Evolutionary conservation across 1,140 invertebrate species (phyloP).

Genomic region (Lepidurus apus): DNA sequence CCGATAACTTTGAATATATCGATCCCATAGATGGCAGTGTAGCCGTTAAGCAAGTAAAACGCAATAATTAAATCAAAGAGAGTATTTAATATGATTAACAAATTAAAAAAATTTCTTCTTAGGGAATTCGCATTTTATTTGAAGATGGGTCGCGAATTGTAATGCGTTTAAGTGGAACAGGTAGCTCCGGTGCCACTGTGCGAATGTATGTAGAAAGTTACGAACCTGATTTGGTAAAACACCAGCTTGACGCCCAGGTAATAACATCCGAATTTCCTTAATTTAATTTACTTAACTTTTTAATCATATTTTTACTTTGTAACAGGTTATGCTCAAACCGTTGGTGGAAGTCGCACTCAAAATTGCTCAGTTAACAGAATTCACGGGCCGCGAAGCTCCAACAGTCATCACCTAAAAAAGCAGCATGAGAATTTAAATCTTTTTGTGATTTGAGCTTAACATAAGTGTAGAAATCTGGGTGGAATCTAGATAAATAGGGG

Average conservation of each 20-base stretch:
- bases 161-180: slow-evolving; percentile 91
- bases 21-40: slow-evolving; percentile 90
- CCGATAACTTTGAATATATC: slow-evolving; percentile 88
- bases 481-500: too few relatives aligned
- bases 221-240: slow-evolving; percentile 59
- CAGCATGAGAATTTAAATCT: background rate
- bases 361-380: slow-evolving; percentile 73
- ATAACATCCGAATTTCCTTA: slow-evolving; percentile 21
- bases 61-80: slow-evolving; percentile 23
- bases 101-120: slow-evolving; percentile 43
- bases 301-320: slow-evolving; percentile 28
- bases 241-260: slow-evolving; percentile 67
- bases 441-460: background rate
- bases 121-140: slow-evolving; percentile 91
- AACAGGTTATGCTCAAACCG: slow-evolving; percentile 69
- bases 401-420: slow-evolving; percentile 92
- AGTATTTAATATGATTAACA: slow-evolving; percentile 32
- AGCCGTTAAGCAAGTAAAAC: slow-evolving; percentile 75
- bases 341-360: slow-evolving; percentile 82
- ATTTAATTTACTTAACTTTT: slow-evolving; percentile 21
- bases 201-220: slow-evolving; percentile 89
- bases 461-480: too few relatives aligned
- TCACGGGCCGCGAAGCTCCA: slow-evolving; percentile 80
- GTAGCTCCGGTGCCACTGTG: slow-evolving; percentile 93
- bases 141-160: slow-evolving; percentile 89